Evolutionary conservation across 1,140 invertebrate genomes (phyloP).

Genomic region (Temnothorax curvispinosus): DNA sequence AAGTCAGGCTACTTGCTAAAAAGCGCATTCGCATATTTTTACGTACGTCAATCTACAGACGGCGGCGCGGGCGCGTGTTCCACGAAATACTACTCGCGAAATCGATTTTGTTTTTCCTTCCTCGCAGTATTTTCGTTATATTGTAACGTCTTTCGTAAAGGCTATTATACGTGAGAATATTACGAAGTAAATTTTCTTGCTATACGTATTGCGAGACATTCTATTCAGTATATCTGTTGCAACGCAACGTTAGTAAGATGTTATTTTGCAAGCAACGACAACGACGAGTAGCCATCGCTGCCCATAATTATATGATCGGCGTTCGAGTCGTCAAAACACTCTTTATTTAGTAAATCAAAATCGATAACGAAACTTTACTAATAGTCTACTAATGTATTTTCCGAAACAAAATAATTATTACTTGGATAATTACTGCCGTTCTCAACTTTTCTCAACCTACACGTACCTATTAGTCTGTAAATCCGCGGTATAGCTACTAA

Average conservation of each 20-base stretch:
- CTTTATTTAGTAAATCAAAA: conserved; percentile 3
- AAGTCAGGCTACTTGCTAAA: not conserved
- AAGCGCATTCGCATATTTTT: not conserved
- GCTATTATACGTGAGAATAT: not conserved
- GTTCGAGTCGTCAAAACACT: not conserved
- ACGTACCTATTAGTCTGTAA: not conserved
- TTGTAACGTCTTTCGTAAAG: not conserved
- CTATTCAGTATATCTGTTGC: not conserved
- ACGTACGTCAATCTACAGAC: not conserved
- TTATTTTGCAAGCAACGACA: conserved; percentile 11
- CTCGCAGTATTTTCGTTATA: not conserved
- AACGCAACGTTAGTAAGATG: not conserved
- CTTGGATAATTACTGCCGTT: not conserved
- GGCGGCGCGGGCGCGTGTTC: too few species aligned
- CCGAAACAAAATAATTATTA: not conserved
- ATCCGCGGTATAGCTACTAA: not conserved
- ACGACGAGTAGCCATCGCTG: not conserved
- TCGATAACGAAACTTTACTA: not conserved
- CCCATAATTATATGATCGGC: not conserved
- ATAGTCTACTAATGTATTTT: not conserved
- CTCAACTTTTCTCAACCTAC: too few species aligned
- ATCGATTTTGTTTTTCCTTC: not conserved
- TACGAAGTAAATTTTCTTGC: conserved; percentile 16
- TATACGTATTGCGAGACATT: not conserved
- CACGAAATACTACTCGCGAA: not conserved